These are phyloP conservation scores for Lagodon rhomboides DNA, from an alignment of 2,797 vertebrate species.

Conservation along the genomic window DNA sequence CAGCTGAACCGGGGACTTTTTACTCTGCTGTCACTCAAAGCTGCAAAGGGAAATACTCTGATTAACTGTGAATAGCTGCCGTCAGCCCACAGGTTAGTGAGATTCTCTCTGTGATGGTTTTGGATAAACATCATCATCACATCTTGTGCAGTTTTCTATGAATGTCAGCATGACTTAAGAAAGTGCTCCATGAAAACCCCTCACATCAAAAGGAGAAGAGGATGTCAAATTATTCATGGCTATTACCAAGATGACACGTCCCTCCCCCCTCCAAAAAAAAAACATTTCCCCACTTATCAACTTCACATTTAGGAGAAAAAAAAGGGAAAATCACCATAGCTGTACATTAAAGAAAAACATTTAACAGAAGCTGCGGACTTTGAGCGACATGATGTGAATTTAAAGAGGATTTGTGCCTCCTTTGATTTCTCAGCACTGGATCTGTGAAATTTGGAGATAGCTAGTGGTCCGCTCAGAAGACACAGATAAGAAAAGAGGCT, in stretches of 20 bases:
- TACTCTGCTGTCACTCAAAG: slow-evolving; percentile 18
- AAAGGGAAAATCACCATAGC: slow-evolving; percentile 12
- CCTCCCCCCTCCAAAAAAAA: slow-evolving; percentile 13
- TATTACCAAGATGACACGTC: slow-evolving; percentile 20
- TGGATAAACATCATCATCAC: slow-evolving; percentile 7
- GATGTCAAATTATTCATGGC: slow-evolving; percentile 18
- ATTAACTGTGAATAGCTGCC: slow-evolving; percentile 2
- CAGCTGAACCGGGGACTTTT: slow-evolving; percentile 8
- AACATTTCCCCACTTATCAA: slow-evolving; percentile 13
- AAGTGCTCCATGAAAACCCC: neutral
- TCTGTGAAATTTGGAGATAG: slow-evolving; percentile 73
- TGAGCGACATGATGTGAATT: slow-evolving; percentile 67
- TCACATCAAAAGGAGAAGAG: slow-evolving; percentile 42
- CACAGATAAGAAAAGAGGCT: slow-evolving; percentile 71
- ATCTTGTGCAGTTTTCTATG: neutral
- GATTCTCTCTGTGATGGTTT: neutral
- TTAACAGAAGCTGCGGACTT: slow-evolving; percentile 48
- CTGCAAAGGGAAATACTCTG: neutral
- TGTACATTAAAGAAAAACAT: slow-evolving; percentile 41
- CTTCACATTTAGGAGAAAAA: slow-evolving; percentile 8
- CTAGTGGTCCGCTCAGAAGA: slow-evolving; percentile 56
- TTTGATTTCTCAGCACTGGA: slow-evolving; percentile 57
- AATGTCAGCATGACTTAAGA: slow-evolving; percentile 7
- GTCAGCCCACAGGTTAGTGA: neutral
- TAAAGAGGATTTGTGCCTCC: slow-evolving; percentile 74